phyloP scores from a whole-genome alignment of 2,113 vertebrate genomes.

The Apaloderma vittatum region DNA sequence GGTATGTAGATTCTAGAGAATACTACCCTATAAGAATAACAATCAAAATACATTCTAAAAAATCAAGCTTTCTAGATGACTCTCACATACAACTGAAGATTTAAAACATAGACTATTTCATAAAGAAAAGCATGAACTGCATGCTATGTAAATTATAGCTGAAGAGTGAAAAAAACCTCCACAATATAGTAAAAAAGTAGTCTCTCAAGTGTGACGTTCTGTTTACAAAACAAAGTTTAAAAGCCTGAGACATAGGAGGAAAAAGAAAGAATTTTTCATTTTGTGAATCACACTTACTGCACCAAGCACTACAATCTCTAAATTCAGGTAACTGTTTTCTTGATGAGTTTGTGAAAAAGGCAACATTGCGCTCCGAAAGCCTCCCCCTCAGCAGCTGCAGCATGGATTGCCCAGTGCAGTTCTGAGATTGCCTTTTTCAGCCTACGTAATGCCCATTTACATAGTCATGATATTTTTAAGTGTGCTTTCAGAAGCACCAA shows the following conservation, averaged over 20 bases:
- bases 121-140: background rate
- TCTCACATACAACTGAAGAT: background rate
- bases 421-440: constrained; percentile 21
- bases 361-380: background rate
- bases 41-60: constrained; percentile 12
- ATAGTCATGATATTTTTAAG: constrained; percentile 6
- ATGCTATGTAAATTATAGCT: background rate
- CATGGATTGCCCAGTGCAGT: background rate
- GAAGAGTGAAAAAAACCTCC: background rate
- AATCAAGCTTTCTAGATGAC: background rate
- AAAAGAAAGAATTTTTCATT: background rate
- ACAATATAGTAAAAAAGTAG: background rate
- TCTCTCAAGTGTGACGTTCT: background rate
- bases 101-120: constrained; percentile 2
- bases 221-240: background rate
- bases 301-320: background rate
- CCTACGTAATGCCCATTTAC: constrained; percentile 5
- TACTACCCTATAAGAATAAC: background rate
- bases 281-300: background rate
- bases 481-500: background rate
- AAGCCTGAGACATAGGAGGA: accelerated
- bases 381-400: background rate
- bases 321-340: background rate
- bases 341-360: background rate
- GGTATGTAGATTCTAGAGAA: background rate